Evolutionary conservation across 2,113 vertebrate genomes (phyloP), one percentile per base, ranked within the genome.

Genomic region (Clupea harengus): DNA sequence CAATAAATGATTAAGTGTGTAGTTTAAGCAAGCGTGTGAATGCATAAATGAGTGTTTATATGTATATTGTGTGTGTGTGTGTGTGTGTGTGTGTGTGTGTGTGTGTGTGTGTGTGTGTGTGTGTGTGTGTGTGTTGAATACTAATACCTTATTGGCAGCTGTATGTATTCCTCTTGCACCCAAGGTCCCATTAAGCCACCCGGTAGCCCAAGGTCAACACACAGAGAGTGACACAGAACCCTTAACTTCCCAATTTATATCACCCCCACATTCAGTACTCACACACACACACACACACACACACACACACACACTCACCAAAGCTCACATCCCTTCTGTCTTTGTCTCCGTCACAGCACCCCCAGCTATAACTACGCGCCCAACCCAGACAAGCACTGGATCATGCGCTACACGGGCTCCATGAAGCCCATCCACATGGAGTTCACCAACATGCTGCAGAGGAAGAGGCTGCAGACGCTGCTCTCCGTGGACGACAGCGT

Each of bases 361-460:
- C 98, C 98, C 0, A 99, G 98, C 92, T 99, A 99, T 45, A 99
- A 99, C 93, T 98, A 98, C 0, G 98, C 97, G 0, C 98, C 98
- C 1, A 99, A 98, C 93, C 96, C 93, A 0, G 97, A 99, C 94
- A 99, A 99, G 89, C 98, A 99, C 91, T 99, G 98, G 98, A 99
- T 99, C 93, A 97, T 99, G 98, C 95, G 98, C 5, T 99, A 99
- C 92, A 99, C 97, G 0, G 98, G 98, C 13, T 92, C 97, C 84
- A 99, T 99, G 98, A 97, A 95, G 86, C 98, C 98, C 45, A 97
- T 99, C 88, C 98, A 99, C 93, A 99, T 99, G 98, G 96, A 99
- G 89, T 99, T 99, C 94, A 99, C 98, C 86, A 99, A 99, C 93
- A 92, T 99, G 94, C 94, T 99, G 0, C 98, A 99, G 94, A 95